These are phyloP conservation scores for Thalassoma bifasciatum DNA, from an alignment of 2,113 vertebrate species.

Conservation along the genomic window DNA sequence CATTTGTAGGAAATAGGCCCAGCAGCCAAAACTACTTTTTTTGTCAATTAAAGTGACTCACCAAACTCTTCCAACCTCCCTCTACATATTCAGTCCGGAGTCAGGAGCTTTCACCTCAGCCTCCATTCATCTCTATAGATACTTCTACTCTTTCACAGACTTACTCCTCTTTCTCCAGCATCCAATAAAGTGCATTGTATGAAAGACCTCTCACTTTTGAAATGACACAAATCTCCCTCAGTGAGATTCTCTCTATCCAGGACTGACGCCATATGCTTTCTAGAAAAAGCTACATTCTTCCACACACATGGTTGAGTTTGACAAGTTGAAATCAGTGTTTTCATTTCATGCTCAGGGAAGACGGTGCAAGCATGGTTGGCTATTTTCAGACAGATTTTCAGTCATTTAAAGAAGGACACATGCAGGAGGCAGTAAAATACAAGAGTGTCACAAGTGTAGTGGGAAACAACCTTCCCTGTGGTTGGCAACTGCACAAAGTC, in stretches of 20 bases:
- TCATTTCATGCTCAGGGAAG: not conserved
- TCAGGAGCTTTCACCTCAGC: conserved; percentile 10
- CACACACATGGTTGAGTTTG: not conserved
- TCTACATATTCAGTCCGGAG: not conserved
- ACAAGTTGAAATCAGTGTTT: conserved; percentile 3
- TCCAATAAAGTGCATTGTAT: not conserved
- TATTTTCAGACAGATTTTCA: conserved; percentile 6
- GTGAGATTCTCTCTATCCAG: not conserved
- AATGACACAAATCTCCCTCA: conserved; percentile 8
- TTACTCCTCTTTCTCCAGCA: not conserved
- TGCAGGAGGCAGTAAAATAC: conserved; percentile 6
- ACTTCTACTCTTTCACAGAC: not conserved
- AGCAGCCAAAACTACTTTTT: conserved; percentile 4
- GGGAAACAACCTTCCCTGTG: not conserved
- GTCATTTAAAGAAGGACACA: conserved; percentile 1
- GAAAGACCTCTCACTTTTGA: not conserved
- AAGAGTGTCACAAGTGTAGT: conserved; percentile 7
- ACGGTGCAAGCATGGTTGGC: not conserved
- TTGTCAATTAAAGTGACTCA: conserved; percentile 36
- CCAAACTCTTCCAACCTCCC: not conserved
- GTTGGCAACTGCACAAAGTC: not conserved
- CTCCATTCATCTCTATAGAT: not conserved
- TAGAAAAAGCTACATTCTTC: not conserved
- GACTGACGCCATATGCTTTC: not conserved
- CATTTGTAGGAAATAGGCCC: not conserved